Evolutionary conservation across 2,888 invertebrate species (phyloP), one percentile per base, ranked within the genome.

Genomic region (Phlogophora meticulosa): DNA sequence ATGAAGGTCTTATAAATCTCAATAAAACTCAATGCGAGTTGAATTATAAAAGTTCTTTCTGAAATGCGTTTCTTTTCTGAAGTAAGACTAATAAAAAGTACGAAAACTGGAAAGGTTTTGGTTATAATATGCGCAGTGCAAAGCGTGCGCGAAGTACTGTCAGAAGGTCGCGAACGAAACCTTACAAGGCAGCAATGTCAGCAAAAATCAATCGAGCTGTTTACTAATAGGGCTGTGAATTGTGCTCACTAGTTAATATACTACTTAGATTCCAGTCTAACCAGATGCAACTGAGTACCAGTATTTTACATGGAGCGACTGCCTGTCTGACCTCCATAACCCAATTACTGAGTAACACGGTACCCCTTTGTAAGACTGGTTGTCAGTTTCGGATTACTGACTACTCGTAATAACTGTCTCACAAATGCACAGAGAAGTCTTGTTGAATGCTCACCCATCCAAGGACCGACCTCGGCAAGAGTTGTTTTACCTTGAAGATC

Each of bases 131-230:
- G 70, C 76, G 72, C 68, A 77, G 75, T 76, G 62, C 65, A 68
- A 58, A 66, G 80, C 77, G 79, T 79, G 78, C 69, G 60, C 52
- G 45, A 73, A 73, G 80, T 72, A 75, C 69, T 42, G 45, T 58
- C 61, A 66, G 86, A 88, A 90, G 91, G 89, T 85, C 85, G 80
- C 75, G 76, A 76, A 82, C 57, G 90, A 91, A 91, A 85, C 90
- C 91, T 82, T 84, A 87, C 73, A 82, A 87, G 79, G 72, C 34
- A 70, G 58, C 88, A 90, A 89, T 88, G 90, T 88, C 87, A 89
- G 80, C 83, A 83, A 84, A 87, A 88, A 88, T 85, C 87, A 85
- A 87, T 87, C 68, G 81, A 62, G 55, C 71, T 76, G 68, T 77
- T 76, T 72, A 65, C 78, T 72, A 64, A 78, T 72, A 57, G 53